Base-by-base conservation (phyloP, 2,797 vertebrate genomes). In the Aulostomus chinensis region DNA sequence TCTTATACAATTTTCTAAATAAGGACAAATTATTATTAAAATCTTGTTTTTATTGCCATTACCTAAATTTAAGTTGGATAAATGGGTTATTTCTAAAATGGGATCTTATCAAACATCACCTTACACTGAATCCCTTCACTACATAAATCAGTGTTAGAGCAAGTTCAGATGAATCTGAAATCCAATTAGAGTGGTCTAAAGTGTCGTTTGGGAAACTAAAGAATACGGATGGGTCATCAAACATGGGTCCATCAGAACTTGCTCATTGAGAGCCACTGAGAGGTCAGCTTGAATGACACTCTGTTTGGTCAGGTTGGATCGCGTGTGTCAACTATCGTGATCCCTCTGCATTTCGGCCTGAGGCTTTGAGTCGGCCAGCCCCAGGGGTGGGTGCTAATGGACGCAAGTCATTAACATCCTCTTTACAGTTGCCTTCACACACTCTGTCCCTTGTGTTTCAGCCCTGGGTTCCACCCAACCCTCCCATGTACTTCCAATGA, bases 401-500 rank as follows among this genome's bases (percentile, higher is more conserved):
- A 77, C n/a, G 5, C 64, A 42, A 65, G 80, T 85, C 80, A 85
- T 90, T 86, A 86, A 82, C 83, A 67, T 84, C 69, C 67, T 63
- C 64, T 90, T 89, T 86, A 87, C 79, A 75, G 72, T 45, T 48
- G 49, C 54, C 78, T 78, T 77, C 78, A 83, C 80, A 87, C 81
- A 83, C 86, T 72, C 68, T 42, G 49, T 67, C 54, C 78, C 82
- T 80, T 85, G 83, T 86, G 83, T 83, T 85, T 70, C 41, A 56
- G 67, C 2, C 36, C 47, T 26, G 60, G 78, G 77, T 85, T 75
- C 78, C 83, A 79, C 83, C 74, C 50, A 45, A 70, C 76, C 81
- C 80, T 79, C 73, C 78, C 76, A 54, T 68, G 40, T 52, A 64
- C 81, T 79, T 73, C 79, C 83, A 82, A 76, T 80, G 77, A 84